phyloP scores from a whole-genome alignment of 2,888 invertebrate species.

The Tridacna gigas region DNA sequence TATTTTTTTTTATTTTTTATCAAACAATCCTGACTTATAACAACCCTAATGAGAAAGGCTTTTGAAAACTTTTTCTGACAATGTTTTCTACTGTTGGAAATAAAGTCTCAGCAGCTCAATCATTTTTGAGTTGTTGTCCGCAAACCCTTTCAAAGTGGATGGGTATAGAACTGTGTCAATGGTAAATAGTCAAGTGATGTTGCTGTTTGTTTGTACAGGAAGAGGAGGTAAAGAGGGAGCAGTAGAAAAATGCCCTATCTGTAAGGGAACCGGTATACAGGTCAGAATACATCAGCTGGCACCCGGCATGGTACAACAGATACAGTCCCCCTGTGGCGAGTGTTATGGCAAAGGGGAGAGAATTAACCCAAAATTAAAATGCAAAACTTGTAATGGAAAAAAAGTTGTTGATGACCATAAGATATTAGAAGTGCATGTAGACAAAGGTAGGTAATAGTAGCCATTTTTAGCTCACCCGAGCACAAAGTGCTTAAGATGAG shows the following conservation, averaged over 20 bases:
- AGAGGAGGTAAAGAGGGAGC: conserved; percentile 97
- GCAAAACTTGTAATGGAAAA: conserved; percentile 96
- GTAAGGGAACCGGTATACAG: conserved; percentile 95
- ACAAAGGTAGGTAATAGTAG: conserved; percentile 86
- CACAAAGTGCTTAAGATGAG: too few relatives aligned
- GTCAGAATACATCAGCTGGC: conserved; percentile 88
- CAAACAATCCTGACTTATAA: background rate
- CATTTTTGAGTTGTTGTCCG: too few relatives aligned
- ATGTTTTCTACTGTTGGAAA: background rate
- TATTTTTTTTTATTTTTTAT: too few relatives aligned
- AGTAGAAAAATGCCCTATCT: conserved; percentile 93
- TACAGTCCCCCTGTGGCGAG: conserved; percentile 94
- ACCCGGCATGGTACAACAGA: conserved; percentile 94
- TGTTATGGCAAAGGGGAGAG: conserved; percentile 91
- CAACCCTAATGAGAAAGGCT: too few relatives aligned
- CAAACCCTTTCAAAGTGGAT: too few relatives aligned
- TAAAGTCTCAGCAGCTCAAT: background rate
- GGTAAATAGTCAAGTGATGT: too few relatives aligned
- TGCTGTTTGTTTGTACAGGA: conserved; percentile 81
- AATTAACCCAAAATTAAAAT: conserved; percentile 92
- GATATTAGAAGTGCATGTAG: conserved; percentile 97
- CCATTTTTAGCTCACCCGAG: too few relatives aligned
- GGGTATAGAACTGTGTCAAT: too few relatives aligned
- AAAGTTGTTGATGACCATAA: conserved; percentile 96
- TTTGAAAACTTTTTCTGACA: background rate